Evolutionary conservation across 2,888 invertebrate species (phyloP), one percentile per base, ranked within the genome.

Genomic region (Litoditis marina): DNA sequence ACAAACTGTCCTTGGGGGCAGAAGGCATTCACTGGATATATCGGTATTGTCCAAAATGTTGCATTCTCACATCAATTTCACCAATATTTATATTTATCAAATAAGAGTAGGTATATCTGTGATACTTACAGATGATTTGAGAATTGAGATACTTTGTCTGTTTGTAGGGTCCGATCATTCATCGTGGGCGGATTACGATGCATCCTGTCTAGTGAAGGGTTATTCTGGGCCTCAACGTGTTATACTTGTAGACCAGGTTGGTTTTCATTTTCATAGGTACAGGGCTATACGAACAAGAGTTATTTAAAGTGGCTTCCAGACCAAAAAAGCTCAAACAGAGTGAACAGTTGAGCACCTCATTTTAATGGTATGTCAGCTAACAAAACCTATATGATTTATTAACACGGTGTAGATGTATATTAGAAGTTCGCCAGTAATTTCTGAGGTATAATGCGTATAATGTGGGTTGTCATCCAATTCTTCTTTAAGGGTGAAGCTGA

Each of bases 211-310:
- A 50, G 89, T 90, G 0, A 89, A 89, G 82, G 87, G 87, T 53
- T 96, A 95, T 83, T 87, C 88, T 65, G 94, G 94, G 42, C 91
- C 91, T 6, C 89, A 89, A 19, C 85, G 92, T 13, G 89, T 91
- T 59, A 87, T 98, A 60, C 87, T 94, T 11, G 88, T 98, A 71
- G 94, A 96, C 63, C 73, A 67, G 46, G 63, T 63, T 16, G 27
- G 27, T 28, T 6, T 31, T 39, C 39, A 39, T 39, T n/a, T n/a
- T n/a, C n/a, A n/a, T n/a, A n/a, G n/a, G n/a, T n/a, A n/a, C n/a
- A n/a, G n/a, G n/a, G n/a, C n/a, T n/a, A n/a, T n/a, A n/a, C n/a
- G 28, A 51, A 51, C 11, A 28, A 25, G 16, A 13, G 49, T 39
- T 39, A 16, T 39, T 39, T 39, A 39, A 11, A 39, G n/a, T 13